Evolutionary conservation across 2,113 vertebrate genomes (phyloP).

Genomic region (Glareola pratincola): DNA sequence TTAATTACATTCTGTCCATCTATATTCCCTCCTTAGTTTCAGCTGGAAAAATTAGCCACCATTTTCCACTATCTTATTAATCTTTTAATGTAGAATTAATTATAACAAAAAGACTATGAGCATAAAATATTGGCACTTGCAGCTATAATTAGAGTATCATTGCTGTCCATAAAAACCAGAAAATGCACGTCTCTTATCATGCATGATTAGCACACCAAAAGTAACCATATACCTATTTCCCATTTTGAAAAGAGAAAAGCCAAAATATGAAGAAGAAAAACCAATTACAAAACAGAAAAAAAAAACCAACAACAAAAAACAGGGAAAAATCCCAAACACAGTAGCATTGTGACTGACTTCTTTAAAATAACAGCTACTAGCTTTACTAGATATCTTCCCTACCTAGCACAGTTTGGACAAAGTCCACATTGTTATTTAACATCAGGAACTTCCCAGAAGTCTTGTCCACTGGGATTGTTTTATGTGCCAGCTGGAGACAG

Average conservation of each 20-base stretch:
- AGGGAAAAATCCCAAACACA: background rate
- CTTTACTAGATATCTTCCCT: background rate
- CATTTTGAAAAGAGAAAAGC: background rate
- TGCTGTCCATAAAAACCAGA: background rate
- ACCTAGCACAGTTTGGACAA: background rate
- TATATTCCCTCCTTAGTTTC: slow-evolving; percentile 19
- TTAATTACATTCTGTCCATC: slow-evolving; percentile 45
- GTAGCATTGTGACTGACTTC: background rate
- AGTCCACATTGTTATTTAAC: background rate
- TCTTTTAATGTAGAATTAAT: slow-evolving; percentile 39
- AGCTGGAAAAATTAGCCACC: slow-evolving; percentile 22
- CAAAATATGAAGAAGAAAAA: background rate
- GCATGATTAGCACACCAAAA: background rate
- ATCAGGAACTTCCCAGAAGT: background rate
- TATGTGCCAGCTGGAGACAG: background rate
- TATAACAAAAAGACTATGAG: background rate
- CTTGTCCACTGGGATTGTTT: background rate
- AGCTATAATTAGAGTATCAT: background rate
- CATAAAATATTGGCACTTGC: slow-evolving; percentile 4
- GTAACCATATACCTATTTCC: background rate
- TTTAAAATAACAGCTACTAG: background rate
- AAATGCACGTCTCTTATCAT: background rate
- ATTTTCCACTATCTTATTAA: slow-evolving; percentile 43
- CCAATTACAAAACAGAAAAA: background rate
- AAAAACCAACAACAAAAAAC: no score